Percentiles rank a stretch among this genome's conserved stretches.
phyloP scores from a whole-genome alignment of 2,888 invertebrate species.

The Alsophila aescularia region DNA sequence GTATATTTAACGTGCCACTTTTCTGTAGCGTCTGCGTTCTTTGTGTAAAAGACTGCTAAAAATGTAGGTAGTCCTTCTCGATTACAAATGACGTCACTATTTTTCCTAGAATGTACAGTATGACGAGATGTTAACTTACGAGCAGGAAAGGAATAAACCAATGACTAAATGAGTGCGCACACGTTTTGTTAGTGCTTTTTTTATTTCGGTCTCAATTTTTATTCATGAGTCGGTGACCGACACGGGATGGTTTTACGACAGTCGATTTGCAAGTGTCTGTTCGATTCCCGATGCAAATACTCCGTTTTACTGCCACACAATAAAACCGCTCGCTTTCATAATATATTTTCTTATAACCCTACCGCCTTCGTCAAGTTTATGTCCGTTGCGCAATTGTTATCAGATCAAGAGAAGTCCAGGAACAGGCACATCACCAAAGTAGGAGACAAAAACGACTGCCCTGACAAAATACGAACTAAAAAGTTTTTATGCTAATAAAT shows the following conservation, averaged over 20 bases:
- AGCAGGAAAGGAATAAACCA: not conserved
- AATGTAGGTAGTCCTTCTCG: not conserved
- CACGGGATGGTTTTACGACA: slow-evolving; percentile 73
- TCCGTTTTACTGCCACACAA: slow-evolving; percentile 66
- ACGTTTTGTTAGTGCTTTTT: slow-evolving; percentile 29
- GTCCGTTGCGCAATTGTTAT: slow-evolving; percentile 59
- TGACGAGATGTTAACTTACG: not conserved
- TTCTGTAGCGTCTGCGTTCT: slow-evolving; percentile 18
- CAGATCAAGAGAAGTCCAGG: slow-evolving; percentile 42
- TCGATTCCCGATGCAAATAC: slow-evolving; percentile 74
- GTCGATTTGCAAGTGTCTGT: slow-evolving; percentile 71
- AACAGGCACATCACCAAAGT: too few relatives aligned
- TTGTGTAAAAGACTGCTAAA: slow-evolving; percentile 12
- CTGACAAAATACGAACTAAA: too few relatives aligned
- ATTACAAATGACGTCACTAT: not conserved
- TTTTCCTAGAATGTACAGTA: not conserved
- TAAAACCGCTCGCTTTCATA: slow-evolving; percentile 70
- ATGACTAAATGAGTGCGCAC: slow-evolving; percentile 15
- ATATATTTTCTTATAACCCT: slow-evolving; percentile 62
- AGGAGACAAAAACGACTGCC: too few relatives aligned
- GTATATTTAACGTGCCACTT: slow-evolving; percentile 26
- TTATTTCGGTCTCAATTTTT: slow-evolving; percentile 50
- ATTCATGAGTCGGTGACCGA: slow-evolving; percentile 71
- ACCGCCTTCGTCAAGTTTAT: slow-evolving; percentile 54
- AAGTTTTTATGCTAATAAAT: too few relatives aligned